Conservation (phyloP, 35 echinoderm and acorn worm genomes). For the Diadema setosum region DNA sequence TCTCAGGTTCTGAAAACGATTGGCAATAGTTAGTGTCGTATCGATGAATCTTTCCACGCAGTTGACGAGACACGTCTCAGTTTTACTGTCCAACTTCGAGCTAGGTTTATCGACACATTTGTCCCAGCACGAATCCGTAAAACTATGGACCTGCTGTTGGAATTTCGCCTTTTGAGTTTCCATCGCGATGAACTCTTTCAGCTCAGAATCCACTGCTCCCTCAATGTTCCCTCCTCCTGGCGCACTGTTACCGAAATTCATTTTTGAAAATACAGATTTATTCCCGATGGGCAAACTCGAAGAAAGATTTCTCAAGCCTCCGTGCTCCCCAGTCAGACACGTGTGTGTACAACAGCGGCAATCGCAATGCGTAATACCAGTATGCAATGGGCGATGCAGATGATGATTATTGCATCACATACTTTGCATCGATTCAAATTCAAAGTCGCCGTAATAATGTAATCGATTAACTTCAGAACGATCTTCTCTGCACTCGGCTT, state of each 20-base stretch:
- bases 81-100: conserved; percentile 78
- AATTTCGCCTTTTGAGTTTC: conserved; percentile 86
- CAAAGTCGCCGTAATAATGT: too few species aligned
- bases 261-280: conserved; percentile 33
- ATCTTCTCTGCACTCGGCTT: too few species aligned
- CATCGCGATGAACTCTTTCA: conserved; percentile 68
- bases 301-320: too few species aligned
- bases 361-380: too few species aligned
- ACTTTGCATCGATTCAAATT: too few species aligned
- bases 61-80: conserved; percentile 80
- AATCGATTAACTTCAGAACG: too few species aligned
- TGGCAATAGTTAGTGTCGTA: conserved; percentile 72
- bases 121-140: conserved; percentile 92
- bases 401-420: too few species aligned
- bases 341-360: too few species aligned
- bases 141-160: conserved; percentile 85
- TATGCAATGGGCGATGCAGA: too few species aligned
- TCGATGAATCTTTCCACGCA: conserved; percentile 99
- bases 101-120: conserved; percentile 89
- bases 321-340: too few species aligned
- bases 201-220: conserved; percentile 76
- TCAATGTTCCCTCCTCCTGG: conserved; percentile 19
- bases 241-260: conserved; percentile 59
- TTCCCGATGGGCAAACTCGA: too few species aligned
- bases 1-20: conserved; percentile 72